These are phyloP conservation scores for Cheilinus undulatus DNA, from an alignment of 2,113 vertebrate genomes.

Conservation along the genomic window DNA sequence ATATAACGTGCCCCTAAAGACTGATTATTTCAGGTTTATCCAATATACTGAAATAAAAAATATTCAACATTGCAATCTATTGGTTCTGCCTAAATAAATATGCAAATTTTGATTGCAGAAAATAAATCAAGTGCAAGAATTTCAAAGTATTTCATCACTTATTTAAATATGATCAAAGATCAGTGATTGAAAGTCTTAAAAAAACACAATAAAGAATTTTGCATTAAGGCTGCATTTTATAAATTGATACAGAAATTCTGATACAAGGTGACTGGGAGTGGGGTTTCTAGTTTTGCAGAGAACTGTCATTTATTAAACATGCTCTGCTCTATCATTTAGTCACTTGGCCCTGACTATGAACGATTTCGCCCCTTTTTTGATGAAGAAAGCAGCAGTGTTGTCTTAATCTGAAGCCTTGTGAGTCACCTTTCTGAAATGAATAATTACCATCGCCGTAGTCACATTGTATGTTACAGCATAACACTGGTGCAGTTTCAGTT, in stretches of 20 bases:
- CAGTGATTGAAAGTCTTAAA: background rate
- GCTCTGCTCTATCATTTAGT: conserved; percentile 43
- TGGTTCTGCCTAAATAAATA: no score
- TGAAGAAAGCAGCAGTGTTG: conserved; percentile 63
- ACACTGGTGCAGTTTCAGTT: conserved; percentile 1
- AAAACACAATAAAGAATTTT: conserved; percentile 3
- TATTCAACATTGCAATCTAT: no score
- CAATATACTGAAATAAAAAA: no score
- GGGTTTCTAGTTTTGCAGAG: conserved; percentile 19
- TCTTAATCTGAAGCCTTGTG: conserved; percentile 64
- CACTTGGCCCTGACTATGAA: conserved; percentile 51
- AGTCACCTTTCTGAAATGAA: conserved; percentile 52
- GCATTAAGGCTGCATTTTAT: conserved; percentile 13
- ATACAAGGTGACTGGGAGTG: conserved; percentile 21
- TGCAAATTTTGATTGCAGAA: no score
- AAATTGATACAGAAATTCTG: conserved; percentile 34
- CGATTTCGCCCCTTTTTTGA: conserved; percentile 59
- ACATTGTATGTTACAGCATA: background rate
- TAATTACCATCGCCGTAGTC: conserved; percentile 23
- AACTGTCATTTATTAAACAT: conserved; percentile 25
- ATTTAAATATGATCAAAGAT: background rate
- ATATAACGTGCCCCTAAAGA: no score
- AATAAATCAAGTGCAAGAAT: background rate
- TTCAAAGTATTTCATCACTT: background rate
- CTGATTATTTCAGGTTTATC: no score